Evolutionary conservation across 2,113 vertebrate species (phyloP), one percentile per base, ranked within the genome.

Genomic region (Anseranas semipalmata): DNA sequence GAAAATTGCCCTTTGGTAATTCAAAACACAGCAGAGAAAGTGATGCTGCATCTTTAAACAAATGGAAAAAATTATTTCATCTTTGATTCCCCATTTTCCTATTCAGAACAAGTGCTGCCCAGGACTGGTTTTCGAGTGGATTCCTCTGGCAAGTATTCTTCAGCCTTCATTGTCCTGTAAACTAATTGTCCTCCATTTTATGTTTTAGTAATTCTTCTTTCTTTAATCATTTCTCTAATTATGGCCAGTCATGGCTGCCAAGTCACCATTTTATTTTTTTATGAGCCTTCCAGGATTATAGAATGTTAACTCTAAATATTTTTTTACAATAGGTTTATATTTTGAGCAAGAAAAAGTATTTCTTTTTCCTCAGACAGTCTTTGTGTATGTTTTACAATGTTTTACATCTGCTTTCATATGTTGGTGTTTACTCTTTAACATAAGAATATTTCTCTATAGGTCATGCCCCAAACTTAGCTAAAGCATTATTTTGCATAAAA

Each of bases 51-150:
- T 97, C 91, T 98, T 97, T 83, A 94, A 94, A 85, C 98, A 97
- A 94, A 89, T 97, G 78, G 96, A 97, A 79, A 97, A 98, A 96
- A 94, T 56, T 98, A 98, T 97, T 98, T 98, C 94, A 98, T 95
- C 75, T 94, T 96, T 98, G 96, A 98, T 97, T 98, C 97, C 97
- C 98, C 96, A 62, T 98, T 98, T 98, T 98, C 98, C 98, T 96
- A 98, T 98, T 97, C 97, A 99, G 99, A 99, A 95, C 98, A 99
- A 96, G 98, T 98, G 93, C 98, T 98, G 90, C 98, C 98, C 87
- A 99, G 99, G 98, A 98, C 98, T 83, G 97, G 98, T 95, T 99
- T 99, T 97, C 98, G 99, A 97, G 96, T 96, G 96, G 99, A 99
- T 98, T 98, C 98, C 95, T 98, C 99, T 96, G 99, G 99, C 99